Percentiles rank a stretch among this genome's conserved stretches.
phyloP scores from a whole-genome alignment of 2,888 invertebrate genomes.

The Nomada ruficornis region DNA sequence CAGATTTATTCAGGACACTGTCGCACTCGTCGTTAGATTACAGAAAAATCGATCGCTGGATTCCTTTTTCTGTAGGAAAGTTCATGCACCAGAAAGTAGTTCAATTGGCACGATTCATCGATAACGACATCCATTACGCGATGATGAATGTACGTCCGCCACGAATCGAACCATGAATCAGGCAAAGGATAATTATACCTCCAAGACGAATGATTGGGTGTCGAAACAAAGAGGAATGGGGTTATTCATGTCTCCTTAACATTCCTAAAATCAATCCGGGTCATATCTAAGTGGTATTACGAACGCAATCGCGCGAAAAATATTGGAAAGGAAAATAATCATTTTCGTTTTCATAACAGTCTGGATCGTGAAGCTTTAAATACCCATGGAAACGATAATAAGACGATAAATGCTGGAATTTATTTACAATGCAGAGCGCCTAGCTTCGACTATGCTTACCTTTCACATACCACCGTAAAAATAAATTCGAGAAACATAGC shows the following conservation, averaged over 20 bases:
- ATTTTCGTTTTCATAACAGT: not conserved
- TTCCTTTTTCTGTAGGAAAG: slow-evolving; percentile 2
- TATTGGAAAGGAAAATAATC: slow-evolving; percentile 16
- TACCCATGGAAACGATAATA: slow-evolving; percentile 16
- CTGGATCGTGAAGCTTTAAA: slow-evolving; percentile 2
- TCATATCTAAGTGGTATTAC: not conserved
- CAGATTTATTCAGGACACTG: too few species aligned
- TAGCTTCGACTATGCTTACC: slow-evolving; percentile 14
- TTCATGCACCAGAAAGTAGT: slow-evolving; percentile 52
- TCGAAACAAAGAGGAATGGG: slow-evolving; percentile 55
- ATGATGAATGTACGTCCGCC: slow-evolving; percentile 50
- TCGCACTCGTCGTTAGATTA: not conserved
- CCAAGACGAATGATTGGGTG: slow-evolving; percentile 27
- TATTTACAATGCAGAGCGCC: slow-evolving; percentile 32
- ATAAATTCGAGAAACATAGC: slow-evolving; percentile 11
- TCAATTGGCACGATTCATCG: slow-evolving; percentile 58
- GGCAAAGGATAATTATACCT: slow-evolving; percentile 54
- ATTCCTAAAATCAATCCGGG: slow-evolving; percentile 28
- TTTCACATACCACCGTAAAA: slow-evolving; percentile 20
- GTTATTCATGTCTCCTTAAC: slow-evolving; percentile 48
- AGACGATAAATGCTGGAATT: slow-evolving; percentile 17
- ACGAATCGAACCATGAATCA: slow-evolving; percentile 48
- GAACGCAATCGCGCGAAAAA: not conserved
- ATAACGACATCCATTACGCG: slow-evolving; percentile 51
- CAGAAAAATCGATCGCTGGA: not conserved